Base-by-base conservation (phyloP, 1,140 invertebrate species). In the Rhyzopertha dominica region DNA sequence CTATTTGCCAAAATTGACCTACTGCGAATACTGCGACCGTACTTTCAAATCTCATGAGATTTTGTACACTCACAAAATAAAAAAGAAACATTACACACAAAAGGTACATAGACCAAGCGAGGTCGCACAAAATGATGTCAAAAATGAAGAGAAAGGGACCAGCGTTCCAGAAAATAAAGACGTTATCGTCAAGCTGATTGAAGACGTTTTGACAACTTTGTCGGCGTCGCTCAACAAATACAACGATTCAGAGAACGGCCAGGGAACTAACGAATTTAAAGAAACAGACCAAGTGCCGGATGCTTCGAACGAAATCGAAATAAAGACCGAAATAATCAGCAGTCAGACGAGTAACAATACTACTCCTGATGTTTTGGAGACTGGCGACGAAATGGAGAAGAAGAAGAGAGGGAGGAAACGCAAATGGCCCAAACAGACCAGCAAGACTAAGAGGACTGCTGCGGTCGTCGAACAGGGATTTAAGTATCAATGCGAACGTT, bases 21-120 rank as follows among this genome's bases (percentile, higher is more conserved):
- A 68, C 56, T 55, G 70, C 54, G 40, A 73, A 58, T 59, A 66
- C 57, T 53, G 59, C 61, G 37, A 70, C 58, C 39, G 68, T 9
- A 64, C 61, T 0, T 68, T 68, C 43, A 66, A 65, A 43, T 65
- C 65, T 5, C 65, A 68, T 32, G 64, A 68, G 30, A 44, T 66
- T 16, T 37, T 68, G 0, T 68, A 68, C 34, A 58, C 56, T 5
- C 65, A 68, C 28, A 68, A 68, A 51, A 60, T 63, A 16, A 68
- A 66, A 47, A 64, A 64, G 52, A 63, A 62, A 37, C 65, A 68
- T 39, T 66, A 65, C 37, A 57, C 53, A 7, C 56, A 56, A 0
- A 67, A 66, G 42, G 32, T 59, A n/a, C 47, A 55, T 39, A 22
- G 32, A 24, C 19, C 23, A 2, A 43, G 39, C 10, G 3, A 46